phyloP scores from a whole-genome alignment of 2,797 vertebrate genomes.

The Cynopterus sphinx region DNA sequence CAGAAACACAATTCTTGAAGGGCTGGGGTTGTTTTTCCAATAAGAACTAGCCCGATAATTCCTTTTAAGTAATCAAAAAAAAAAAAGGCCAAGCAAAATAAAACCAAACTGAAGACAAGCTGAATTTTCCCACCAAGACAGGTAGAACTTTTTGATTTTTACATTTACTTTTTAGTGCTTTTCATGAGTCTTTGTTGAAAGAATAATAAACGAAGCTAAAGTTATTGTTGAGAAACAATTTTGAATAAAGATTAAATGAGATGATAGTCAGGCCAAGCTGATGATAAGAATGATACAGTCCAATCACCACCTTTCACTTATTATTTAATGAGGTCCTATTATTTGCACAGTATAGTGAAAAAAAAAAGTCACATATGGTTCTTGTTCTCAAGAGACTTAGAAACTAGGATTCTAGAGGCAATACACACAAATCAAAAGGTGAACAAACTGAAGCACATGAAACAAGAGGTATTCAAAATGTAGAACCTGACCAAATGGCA shows the following conservation, averaged over 20 bases:
- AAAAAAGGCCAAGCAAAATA: not conserved
- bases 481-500: not conserved
- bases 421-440: not conserved
- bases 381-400: not conserved
- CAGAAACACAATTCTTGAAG: too few relatives aligned
- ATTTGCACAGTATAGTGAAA: not conserved
- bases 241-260: slow-evolving; percentile 6
- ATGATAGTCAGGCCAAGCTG: not conserved
- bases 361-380: not conserved
- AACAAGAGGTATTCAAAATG: not conserved
- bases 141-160: slow-evolving; percentile 7
- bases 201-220: slow-evolving; percentile 24
- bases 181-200: slow-evolving; percentile 17
- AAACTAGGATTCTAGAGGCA: not conserved
- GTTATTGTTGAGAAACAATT: not conserved
- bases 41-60: not conserved
- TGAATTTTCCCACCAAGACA: not conserved
- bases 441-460: not conserved
- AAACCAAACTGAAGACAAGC: not conserved
- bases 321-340: not conserved
- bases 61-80: not conserved
- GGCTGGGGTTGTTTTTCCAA: not conserved
- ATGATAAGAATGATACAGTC: not conserved
- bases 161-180: not conserved
- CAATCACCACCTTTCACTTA: not conserved